Percentiles rank a stretch among this genome's conserved stretches.
These are phyloP conservation scores for Drosophila imparisetae DNA, from an alignment of 2,888 invertebrate genomes.

Conservation along the genomic window DNA sequence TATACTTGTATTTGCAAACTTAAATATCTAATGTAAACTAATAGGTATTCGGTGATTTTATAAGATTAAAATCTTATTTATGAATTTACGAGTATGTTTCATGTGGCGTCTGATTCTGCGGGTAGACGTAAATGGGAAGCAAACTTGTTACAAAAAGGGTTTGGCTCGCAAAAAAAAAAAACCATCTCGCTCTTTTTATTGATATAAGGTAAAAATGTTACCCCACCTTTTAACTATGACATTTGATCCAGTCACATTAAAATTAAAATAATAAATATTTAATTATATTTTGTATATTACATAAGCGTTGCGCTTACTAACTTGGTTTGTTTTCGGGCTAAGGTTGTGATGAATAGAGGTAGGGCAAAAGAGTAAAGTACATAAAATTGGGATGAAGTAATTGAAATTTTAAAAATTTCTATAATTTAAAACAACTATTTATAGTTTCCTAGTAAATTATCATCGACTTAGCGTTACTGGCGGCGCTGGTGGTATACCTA, in stretches of 20 bases:
- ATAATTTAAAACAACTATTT: conserved; percentile 41
- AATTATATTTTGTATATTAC: conserved; percentile 50
- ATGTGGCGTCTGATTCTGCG: conserved; percentile 34
- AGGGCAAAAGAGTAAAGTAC: conserved; percentile 27
- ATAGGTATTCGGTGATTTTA: conserved; percentile 50
- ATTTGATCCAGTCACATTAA: conserved; percentile 28
- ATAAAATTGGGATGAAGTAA: conserved; percentile 31
- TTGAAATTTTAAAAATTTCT: conserved; percentile 59
- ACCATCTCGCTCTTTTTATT: conserved; percentile 10
- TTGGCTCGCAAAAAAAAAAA: conserved; percentile 27
- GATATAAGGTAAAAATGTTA: conserved; percentile 9
- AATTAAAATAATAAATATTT: conserved; percentile 47
- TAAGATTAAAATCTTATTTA: conserved; percentile 41
- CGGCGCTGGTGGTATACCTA: conserved; percentile 71
- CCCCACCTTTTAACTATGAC: conserved; percentile 5
- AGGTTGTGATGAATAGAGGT: conserved; percentile 36
- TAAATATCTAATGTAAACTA: conserved; percentile 54
- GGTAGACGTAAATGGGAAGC: conserved; percentile 50
- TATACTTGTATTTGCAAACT: conserved; percentile 48
- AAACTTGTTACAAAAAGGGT: conserved; percentile 39
- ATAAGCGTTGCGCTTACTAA: conserved; percentile 65
- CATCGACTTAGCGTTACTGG: conserved; percentile 78
- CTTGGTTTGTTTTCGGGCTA: conserved; percentile 51
- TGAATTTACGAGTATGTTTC: conserved; percentile 32
- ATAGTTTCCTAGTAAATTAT: conserved; percentile 56